Evolutionary conservation across 1,140 invertebrate species (phyloP), one percentile per base, ranked within the genome.

Genomic region (Drosophila orosa): DNA sequence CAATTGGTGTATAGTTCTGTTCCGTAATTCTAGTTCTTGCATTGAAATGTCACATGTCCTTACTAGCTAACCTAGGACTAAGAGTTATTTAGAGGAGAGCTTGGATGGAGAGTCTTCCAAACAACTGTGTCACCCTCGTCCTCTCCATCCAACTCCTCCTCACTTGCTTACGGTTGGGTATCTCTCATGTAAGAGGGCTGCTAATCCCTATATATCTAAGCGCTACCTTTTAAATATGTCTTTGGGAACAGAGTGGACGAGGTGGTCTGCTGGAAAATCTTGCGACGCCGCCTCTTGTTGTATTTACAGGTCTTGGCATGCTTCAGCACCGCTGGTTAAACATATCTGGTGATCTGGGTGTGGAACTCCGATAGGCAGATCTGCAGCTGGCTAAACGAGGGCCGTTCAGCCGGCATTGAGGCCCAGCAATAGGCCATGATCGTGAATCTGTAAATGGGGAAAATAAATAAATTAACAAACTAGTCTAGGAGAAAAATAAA

Each of bases 371-470:
- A 95, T 24, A 98, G 93, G 93, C 96, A 98, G 47, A 96, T 95
- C 80, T 97, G 95, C 7, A 98, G 93, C 89, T 98, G 96, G 39
- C 94, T 94, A 77, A 98, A 95, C 52, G 97, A 97, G 31, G 97
- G 97, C 72, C 97, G 94, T 82, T 98, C 97, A 80, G 97, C 95
- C 5, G 96, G 95, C 76, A 95, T 95, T 93, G 96, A 95, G 1
- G 96, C 96, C 98, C 97, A 98, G 91, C 97, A 98, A 91, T 97
- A 97, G 8, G 97, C 97, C 97, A 98, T 98, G 67, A 98, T 96
- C 13, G 96, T 96, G 92, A 97, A 98, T 90, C 96, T 97, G 91
- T n/a, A 87, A 78, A n/a, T 24, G 25, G 12, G 22, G 50, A 17
- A 71, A 33, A 54, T 24, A 55, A 52, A 9, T 10, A 2, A 19